A percentile compares a stretch with the other conserved stretches of the same genome.
These are phyloP conservation scores for Chloropsis cyanopogon DNA, from an alignment of 2,113 vertebrate genomes.

Conservation along the genomic window DNA sequence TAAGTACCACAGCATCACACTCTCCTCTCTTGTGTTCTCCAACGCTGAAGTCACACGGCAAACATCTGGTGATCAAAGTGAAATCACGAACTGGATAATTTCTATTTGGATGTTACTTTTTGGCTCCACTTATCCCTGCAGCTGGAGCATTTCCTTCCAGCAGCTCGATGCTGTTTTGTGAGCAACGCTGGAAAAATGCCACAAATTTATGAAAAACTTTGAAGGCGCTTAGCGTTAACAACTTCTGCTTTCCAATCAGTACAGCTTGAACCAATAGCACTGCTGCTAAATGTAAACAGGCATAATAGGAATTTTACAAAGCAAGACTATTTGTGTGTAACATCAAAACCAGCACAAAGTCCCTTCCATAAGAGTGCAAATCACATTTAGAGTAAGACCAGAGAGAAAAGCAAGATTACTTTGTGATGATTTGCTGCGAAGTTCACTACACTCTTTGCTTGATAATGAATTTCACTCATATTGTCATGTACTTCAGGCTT, in stretches of 20 bases:
- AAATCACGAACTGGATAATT: slow-evolving; percentile 45
- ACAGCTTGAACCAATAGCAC: slow-evolving; percentile 6
- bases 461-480: slow-evolving; percentile 74
- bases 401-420: slow-evolving; percentile 68
- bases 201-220: slow-evolving; percentile 31
- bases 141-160: slow-evolving; percentile 29
- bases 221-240: slow-evolving; percentile 15
- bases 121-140: slow-evolving; percentile 35
- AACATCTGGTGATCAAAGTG: slow-evolving; percentile 45
- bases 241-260: slow-evolving; percentile 36
- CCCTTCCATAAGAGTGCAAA: slow-evolving; percentile 61
- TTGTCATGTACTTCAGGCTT: slow-evolving; percentile 69
- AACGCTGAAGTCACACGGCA: not conserved
- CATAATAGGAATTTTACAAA: slow-evolving; percentile 58
- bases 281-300: not conserved
- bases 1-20: not conserved
- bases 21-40: not conserved
- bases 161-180: not conserved
- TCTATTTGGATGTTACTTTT: slow-evolving; percentile 24
- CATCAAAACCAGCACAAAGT: slow-evolving; percentile 31
- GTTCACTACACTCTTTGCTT: slow-evolving; percentile 69
- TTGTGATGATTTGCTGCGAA: slow-evolving; percentile 67
- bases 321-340: slow-evolving; percentile 8
- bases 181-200: not conserved
- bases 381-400: slow-evolving; percentile 61